Evolutionary conservation across 1,140 invertebrate genomes (phyloP).

Genomic region (Drosophila malerkotliana): DNA sequence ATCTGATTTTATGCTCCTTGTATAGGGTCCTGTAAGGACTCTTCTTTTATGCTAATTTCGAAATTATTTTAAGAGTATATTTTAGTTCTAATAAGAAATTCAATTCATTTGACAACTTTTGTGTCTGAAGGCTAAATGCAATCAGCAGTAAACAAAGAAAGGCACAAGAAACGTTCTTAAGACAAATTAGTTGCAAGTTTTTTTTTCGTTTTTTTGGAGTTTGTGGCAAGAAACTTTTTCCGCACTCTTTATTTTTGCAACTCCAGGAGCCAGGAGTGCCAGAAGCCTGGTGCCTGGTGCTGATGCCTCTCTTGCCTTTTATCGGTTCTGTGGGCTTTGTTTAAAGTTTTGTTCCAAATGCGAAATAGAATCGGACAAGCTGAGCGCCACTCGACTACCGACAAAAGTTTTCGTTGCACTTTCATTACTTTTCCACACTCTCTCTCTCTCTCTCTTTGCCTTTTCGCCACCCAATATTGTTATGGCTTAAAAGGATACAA

Average conservation of each 20-base stretch:
- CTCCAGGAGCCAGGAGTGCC: no score
- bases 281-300: background rate
- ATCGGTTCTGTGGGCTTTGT: constrained; percentile 62
- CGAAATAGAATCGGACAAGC: constrained; percentile 74
- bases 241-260: no score
- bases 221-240: constrained; percentile 42
- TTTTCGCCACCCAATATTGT: constrained; percentile 2
- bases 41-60: background rate
- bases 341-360: constrained; percentile 72
- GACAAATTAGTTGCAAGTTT: constrained; percentile 78
- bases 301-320: constrained; percentile 3
- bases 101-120: constrained; percentile 75
- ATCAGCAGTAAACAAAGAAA: constrained; percentile 73
- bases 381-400: constrained; percentile 62
- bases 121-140: constrained; percentile 68
- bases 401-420: constrained; percentile 58
- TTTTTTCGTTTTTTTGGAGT: background rate
- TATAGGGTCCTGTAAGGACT: no score
- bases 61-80: no score
- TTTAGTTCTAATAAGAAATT: constrained; percentile 10
- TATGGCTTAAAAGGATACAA: constrained; percentile 14
- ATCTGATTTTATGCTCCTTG: constrained; percentile 73
- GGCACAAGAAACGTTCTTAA: constrained; percentile 41
- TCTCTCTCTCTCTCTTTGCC: background rate
- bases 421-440: constrained; percentile 11